phyloP scores from a whole-genome alignment of 2,888 invertebrate species.

The Calliopum simillimum region DNA sequence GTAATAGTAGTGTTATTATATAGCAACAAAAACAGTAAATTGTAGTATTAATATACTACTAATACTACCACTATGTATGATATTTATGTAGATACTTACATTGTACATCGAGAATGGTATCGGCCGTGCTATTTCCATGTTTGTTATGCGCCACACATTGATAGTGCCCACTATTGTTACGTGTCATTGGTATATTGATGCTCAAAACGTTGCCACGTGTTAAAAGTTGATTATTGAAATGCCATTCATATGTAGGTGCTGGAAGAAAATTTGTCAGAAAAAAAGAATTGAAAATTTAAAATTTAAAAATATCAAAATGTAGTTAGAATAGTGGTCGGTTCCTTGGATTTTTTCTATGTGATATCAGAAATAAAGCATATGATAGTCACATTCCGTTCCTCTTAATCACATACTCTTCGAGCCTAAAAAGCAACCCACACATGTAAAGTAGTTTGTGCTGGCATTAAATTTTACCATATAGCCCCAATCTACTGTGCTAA shows the following conservation, averaged over 20 bases:
- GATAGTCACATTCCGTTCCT: too few species aligned
- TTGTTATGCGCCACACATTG: conserved; percentile 83
- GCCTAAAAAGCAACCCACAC: too few species aligned
- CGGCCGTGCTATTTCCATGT: conserved; percentile 79
- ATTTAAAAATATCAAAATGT: not conserved
- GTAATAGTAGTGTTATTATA: too few species aligned
- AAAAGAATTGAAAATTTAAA: conserved; percentile 9
- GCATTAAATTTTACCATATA: too few species aligned
- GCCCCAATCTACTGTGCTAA: too few species aligned
- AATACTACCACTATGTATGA: not conserved
- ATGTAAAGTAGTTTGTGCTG: too few species aligned
- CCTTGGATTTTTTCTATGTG: too few species aligned
- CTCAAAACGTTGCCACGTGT: conserved; percentile 68
- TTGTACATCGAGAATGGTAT: conserved; percentile 81
- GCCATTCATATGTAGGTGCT: conserved; percentile 67
- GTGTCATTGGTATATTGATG: conserved; percentile 75
- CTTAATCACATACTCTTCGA: too few species aligned
- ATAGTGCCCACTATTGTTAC: conserved; percentile 81
- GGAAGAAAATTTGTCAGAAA: conserved; percentile 29
- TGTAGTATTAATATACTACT: too few species aligned
- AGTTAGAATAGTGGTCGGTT: not conserved
- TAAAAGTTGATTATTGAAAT: conserved; percentile 61
- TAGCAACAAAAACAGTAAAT: too few species aligned
- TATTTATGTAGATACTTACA: conserved; percentile 72
- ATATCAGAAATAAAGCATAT: too few species aligned